Percentiles rank a stretch among this genome's conserved stretches.
These are phyloP conservation scores for Incurvaria masculella DNA, from an alignment of 2,888 invertebrate species.

Conservation along the genomic window DNA sequence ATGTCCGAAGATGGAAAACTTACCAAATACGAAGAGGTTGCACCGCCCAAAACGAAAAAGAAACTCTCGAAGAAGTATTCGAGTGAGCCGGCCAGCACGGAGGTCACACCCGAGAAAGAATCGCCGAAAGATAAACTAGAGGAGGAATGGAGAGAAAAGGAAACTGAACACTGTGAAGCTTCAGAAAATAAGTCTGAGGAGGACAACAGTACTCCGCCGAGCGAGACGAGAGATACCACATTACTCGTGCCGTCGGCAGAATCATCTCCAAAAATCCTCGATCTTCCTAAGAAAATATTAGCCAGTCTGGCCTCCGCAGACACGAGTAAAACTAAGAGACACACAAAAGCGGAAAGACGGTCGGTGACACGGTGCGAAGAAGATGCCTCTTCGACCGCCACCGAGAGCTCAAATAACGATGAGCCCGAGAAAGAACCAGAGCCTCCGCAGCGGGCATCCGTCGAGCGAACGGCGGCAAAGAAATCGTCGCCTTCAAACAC, in stretches of 20 bases:
- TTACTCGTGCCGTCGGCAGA: background rate
- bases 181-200: background rate
- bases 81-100: slow-evolving; percentile 5
- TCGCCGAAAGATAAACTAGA: slow-evolving; percentile 15
- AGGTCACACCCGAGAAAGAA: slow-evolving; percentile 11
- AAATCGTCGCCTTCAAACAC: slow-evolving; percentile 5
- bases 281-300: slow-evolving; percentile 12
- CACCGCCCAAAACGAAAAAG: slow-evolving; percentile 7
- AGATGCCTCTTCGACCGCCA: slow-evolving; percentile 68
- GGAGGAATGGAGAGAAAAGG: slow-evolving; percentile 17
- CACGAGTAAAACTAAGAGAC: slow-evolving; percentile 3
- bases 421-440: slow-evolving; percentile 37
- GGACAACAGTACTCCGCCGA: slow-evolving; percentile 8
- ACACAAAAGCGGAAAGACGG: slow-evolving; percentile 21
- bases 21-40: slow-evolving; percentile 14
- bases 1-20: slow-evolving; percentile 10
- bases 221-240: slow-evolving; percentile 9
- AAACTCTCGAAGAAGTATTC: slow-evolving; percentile 11
- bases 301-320: background rate
- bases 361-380: slow-evolving; percentile 50
- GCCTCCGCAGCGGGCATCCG: background rate
- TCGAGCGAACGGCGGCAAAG: slow-evolving; percentile 2
- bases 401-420: slow-evolving; percentile 65
- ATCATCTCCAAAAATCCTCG: slow-evolving; percentile 7
- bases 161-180: slow-evolving; percentile 2